phyloP scores from a whole-genome alignment of 1,140 invertebrate genomes.

The Alviniconcha marisindica region DNA sequence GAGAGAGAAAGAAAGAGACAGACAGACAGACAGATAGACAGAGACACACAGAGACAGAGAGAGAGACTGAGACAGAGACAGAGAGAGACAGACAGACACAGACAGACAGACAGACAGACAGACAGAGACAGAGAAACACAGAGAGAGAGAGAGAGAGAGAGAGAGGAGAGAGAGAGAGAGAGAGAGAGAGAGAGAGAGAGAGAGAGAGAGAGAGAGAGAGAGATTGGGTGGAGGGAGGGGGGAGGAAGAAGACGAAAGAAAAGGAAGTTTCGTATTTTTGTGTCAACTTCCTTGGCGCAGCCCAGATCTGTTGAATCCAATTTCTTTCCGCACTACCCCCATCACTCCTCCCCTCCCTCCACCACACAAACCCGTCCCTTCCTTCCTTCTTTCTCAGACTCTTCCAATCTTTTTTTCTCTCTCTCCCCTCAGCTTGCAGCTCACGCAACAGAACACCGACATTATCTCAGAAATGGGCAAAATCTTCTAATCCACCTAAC shows the following conservation, averaged over 20 bases:
- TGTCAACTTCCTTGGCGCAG: too few species aligned
- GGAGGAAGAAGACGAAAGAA: neutral
- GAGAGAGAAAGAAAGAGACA: neutral
- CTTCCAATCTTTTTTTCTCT: too few species aligned
- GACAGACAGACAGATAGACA: neutral
- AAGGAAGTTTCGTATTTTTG: too few species aligned
- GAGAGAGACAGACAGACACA: neutral
- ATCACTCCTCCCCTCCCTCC: too few species aligned
- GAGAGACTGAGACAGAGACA: neutral
- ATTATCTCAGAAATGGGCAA: too few species aligned
- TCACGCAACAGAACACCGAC: too few species aligned
- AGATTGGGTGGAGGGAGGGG: neutral
- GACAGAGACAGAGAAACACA: neutral
- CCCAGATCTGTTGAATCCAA: too few species aligned
- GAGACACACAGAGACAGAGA: neutral
- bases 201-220: neutral
- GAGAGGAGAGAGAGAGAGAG: slow-evolving; percentile 1
- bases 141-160: neutral
- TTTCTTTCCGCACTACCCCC: too few species aligned
- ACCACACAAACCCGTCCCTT: too few species aligned
- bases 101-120: neutral
- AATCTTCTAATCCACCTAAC: too few species aligned
- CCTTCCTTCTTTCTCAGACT: too few species aligned
- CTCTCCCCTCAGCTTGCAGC: too few species aligned
- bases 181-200: neutral